Evolutionary conservation across 2,888 invertebrate species (phyloP), one percentile per base, ranked within the genome.

Genomic region (Drosophila percnosoma): DNA sequence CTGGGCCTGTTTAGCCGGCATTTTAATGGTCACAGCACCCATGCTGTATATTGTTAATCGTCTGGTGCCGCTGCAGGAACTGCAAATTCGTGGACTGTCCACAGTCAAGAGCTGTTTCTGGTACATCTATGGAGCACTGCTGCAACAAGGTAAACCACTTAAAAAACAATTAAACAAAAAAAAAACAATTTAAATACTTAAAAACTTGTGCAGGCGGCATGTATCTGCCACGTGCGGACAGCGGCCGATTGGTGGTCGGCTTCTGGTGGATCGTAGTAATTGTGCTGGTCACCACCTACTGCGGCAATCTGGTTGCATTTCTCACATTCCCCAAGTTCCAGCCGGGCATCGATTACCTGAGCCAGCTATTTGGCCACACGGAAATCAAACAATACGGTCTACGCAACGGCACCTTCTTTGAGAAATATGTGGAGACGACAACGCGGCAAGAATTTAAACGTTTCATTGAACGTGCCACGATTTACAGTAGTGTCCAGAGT

Each of bases 231-330:
- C 94, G 95, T 62, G 97, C 97, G 0, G 97, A 97, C 91, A 98
- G 98, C 83, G 97, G 97, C 4, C 95, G 98, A 8, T 92, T 98
- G 10, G 94, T 98, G 4, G 95, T 98, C 0, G 97, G 97, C 0
- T 96, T 97, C 1, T 98, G 98, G 98, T 98, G 98, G 98, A 92
- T 98, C 55, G 97, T 97, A 1, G 98, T 98, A 0, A 94, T 98
- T 73, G 96, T 98, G 0, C 94, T 98, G 27, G 97, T 98, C 0
- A 98, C 98, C 24, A 98, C 98, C 0, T 98, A 98, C 92, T 97
- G 97, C 63, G 98, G 98, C 3, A 98, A 97, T 93, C 94, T 98
- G 80, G 98, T 98, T 0, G 98, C 98, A 0, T 98, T 98, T 92
- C 94, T 98, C 49, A 98, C 98, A 0, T 98, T 98, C 91, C 98